Base-by-base conservation (phyloP, 2,113 vertebrate genomes). In the Myiozetetes cayanensis region DNA sequence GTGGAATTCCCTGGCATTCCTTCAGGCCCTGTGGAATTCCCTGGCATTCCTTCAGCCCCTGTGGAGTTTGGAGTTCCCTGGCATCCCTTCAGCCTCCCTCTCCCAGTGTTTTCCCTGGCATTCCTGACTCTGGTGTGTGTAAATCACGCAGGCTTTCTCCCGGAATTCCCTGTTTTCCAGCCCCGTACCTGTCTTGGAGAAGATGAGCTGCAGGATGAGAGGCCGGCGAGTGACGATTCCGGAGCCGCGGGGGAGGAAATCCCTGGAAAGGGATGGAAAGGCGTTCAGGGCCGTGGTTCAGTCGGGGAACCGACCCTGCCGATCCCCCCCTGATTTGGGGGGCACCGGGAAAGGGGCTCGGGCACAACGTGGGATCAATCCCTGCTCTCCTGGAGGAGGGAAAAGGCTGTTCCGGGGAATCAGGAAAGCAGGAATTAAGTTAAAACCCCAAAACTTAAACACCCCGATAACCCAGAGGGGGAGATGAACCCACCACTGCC, bases 151-250 rank as follows among this genome's bases (percentile, higher is more conserved):
- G 31, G 13, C 6, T 23, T 16, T 12, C 55, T 5, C 28, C 12
- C 3, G 4, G 41, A 39, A 2, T 6, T 20, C 71, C 61, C 24
- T 0, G 2, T 0, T 18, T 6, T 1, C 61, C 83, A 11, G 1
- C 18, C 49, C 66, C 93, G 35, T 98, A 99, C 99, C 99, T 97
- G 99, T 99, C 98, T 98, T 99, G 95, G 98, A 99, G 98, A 99
- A 99, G 96, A 99, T 98, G 96, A 99, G 98, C 98, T 99, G 99
- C 96, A 99, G 98, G 96, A 99, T 99, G 73, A 99, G 99, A 44
- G 99, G 99, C 37, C 99, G 97, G 13, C 99, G 98, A 20, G 99
- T 99, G 90, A 99, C 99, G 9, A 99, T 99, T 56, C 99, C 99
- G 27, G 99, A 99, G 56, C 99, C 99, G 17, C 99, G 98, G 31